Evolutionary conservation across 1,140 invertebrate genomes (phyloP), one percentile per base, ranked within the genome.

Genomic region (Lepidurus couesii): DNA sequence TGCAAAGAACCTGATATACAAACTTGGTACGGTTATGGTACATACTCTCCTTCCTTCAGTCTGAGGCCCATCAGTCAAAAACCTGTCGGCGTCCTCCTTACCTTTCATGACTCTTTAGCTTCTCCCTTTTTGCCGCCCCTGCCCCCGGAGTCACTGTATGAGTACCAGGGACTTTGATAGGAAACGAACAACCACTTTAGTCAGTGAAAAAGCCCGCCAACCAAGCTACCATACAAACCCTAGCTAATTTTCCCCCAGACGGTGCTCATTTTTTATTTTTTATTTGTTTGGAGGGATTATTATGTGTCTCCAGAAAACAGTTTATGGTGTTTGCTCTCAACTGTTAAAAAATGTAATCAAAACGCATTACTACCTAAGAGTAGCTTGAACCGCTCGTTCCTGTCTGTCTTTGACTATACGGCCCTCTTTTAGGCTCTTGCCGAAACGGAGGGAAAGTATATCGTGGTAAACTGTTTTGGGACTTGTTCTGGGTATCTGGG

Each of bases 41-140:
- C 34, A 34, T 65, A 21, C n/a, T 21, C 34, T 21, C 53, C 53
- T 21, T 65, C 13, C n/a, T 65, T 65, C 16, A 65, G 53, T 65
- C 34, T 65, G 53, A 65, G n/a, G 53, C 53, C 53, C n/a, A 65
- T 65, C 53, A 21, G n/a, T 65, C 53, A 65, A 16, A 65, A 65
- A 65, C 53, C 53, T 65, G 53, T 65, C 53, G 53, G 53, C 53
- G 53, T 65, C 53, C 53, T 65, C 53, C 53, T 65, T 65, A 65
- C 53, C n/a, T 65, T 65, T 65, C 53, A 65, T 65, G 53, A 65
- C 34, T 34, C 34, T 34, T 34, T 34, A 34, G 34, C 34, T 34
- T 34, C 34, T 16, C 16, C 53, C n/a, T 65, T 65, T 16, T 65
- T 65, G 6, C 53, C 53, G 53, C 53, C 53, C 53, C 34, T 34